Conservation (phyloP, 2,888 invertebrate species). For the Sycophila texana region DNA sequence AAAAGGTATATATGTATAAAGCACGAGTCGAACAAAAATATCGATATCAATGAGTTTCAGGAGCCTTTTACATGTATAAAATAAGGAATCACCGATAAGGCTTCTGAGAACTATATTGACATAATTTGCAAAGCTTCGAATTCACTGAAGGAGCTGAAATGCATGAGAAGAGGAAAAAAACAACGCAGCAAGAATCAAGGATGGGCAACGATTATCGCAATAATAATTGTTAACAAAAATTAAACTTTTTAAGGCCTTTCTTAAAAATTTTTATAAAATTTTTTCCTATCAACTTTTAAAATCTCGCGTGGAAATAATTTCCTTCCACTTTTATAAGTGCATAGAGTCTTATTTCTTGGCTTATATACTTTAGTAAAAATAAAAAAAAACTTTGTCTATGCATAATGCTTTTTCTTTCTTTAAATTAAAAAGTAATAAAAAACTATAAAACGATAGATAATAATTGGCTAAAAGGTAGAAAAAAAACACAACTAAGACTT, state of each 20-base stretch:
- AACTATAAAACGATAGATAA: conserved; percentile 43
- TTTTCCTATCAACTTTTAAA: conserved; percentile 18
- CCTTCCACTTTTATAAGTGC: conserved; percentile 14
- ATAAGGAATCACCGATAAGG: neutral
- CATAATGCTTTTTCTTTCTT: conserved; percentile 3
- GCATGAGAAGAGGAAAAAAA: conserved; percentile 18
- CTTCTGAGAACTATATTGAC: conserved; percentile 4
- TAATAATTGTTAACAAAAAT: conserved; percentile 26
- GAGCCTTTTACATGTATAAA: conserved; percentile 21
- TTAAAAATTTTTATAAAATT: conserved; percentile 40
- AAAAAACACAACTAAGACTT: conserved; percentile 46
- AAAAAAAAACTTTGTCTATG: conserved; percentile 40
- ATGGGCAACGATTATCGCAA: conserved; percentile 27
- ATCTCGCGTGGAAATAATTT: conserved; percentile 33
- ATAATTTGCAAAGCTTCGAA: conserved; percentile 26
- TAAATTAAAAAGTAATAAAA: conserved; percentile 38
- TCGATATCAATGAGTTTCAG: conserved; percentile 28
- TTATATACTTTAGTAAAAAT: conserved; percentile 13
- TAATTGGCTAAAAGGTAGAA: conserved; percentile 28
- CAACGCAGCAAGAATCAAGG: conserved; percentile 4
- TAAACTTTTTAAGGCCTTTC: conserved; percentile 42
- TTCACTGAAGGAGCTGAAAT: conserved; percentile 34
- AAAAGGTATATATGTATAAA: neutral
- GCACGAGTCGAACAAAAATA: neutral
- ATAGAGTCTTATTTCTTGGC: conserved; percentile 34